Evolutionary conservation across 2,113 vertebrate species (phyloP).

Genomic region (Oreochromis tanganicae): DNA sequence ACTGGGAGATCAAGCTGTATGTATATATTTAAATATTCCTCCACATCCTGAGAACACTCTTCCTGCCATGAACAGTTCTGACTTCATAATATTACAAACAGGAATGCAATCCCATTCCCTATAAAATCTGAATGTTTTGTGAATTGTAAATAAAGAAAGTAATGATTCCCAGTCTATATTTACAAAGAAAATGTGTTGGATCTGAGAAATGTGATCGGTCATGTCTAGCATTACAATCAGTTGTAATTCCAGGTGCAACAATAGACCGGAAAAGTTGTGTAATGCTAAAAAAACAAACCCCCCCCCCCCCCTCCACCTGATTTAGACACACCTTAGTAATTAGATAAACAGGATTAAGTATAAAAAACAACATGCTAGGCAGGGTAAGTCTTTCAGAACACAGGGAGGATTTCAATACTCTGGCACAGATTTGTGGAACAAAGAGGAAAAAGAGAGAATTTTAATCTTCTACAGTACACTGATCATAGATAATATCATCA

Average conservation of each 20-base stretch:
- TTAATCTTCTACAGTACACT: not conserved
- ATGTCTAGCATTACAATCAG: not conserved
- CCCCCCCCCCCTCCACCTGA: too few species aligned
- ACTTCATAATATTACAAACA: not conserved
- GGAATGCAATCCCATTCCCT: not conserved
- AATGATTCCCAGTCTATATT: not conserved
- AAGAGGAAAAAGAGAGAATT: not conserved
- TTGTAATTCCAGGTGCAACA: not conserved
- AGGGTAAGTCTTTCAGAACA: not conserved
- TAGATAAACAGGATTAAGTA: not conserved
- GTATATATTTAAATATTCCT: slow-evolving; percentile 33
- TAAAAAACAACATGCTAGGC: not conserved
- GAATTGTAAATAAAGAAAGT: not conserved
- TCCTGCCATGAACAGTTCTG: not conserved
- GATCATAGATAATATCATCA: not conserved
- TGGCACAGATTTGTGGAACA: not conserved
- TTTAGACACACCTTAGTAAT: not conserved
- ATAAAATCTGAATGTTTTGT: not conserved
- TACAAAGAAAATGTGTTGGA: not conserved
- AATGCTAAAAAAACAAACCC: not conserved
- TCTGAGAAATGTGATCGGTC: not conserved
- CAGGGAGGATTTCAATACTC: not conserved
- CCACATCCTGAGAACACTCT: not conserved
- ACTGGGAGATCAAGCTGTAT: slow-evolving; percentile 85
- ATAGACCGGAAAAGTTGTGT: not conserved